phyloP scores from a whole-genome alignment of 1,140 invertebrate species.

The Apis dorsata region DNA sequence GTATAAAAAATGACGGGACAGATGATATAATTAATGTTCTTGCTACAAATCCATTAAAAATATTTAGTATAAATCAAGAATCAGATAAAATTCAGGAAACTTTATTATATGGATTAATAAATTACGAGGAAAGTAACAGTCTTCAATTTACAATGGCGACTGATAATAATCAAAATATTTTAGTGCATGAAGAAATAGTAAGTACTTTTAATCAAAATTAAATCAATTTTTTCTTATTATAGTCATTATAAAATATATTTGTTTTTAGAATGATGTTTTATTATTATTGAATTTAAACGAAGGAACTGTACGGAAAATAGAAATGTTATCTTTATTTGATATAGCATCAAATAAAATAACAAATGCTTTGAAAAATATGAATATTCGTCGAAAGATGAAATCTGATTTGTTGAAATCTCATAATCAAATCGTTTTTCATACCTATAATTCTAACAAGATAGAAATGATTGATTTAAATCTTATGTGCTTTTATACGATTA shows the following conservation, averaged over 20 bases:
- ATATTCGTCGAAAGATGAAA: slow-evolving; percentile 70
- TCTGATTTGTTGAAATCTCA: slow-evolving; percentile 65
- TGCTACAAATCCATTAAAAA: slow-evolving; percentile 79
- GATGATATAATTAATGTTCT: slow-evolving; percentile 80
- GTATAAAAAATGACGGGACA: slow-evolving; percentile 64
- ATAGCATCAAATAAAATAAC: slow-evolving; percentile 71
- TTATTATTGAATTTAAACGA: slow-evolving; percentile 69
- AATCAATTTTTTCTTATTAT: not conserved
- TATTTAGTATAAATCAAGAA: slow-evolving; percentile 78
- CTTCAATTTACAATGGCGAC: slow-evolving; percentile 67
- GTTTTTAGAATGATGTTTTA: slow-evolving; percentile 72
- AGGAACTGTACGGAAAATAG: slow-evolving; percentile 64
- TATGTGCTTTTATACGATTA: slow-evolving; percentile 70
- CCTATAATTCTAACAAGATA: slow-evolving; percentile 69
- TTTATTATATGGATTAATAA: slow-evolving; percentile 67
- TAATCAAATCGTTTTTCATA: slow-evolving; percentile 71
- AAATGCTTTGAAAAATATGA: slow-evolving; percentile 63
- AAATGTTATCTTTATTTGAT: slow-evolving; percentile 72
- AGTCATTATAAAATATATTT: not conserved
- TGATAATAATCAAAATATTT: slow-evolving; percentile 67
- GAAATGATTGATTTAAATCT: slow-evolving; percentile 75
- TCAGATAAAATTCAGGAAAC: slow-evolving; percentile 71
- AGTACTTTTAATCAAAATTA: slow-evolving; percentile 44
- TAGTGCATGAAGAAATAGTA: slow-evolving; percentile 77
- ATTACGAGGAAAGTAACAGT: slow-evolving; percentile 50